Evolutionary conservation across 1,140 invertebrate species (phyloP).

Genomic region (Kradibia gibbosae): DNA sequence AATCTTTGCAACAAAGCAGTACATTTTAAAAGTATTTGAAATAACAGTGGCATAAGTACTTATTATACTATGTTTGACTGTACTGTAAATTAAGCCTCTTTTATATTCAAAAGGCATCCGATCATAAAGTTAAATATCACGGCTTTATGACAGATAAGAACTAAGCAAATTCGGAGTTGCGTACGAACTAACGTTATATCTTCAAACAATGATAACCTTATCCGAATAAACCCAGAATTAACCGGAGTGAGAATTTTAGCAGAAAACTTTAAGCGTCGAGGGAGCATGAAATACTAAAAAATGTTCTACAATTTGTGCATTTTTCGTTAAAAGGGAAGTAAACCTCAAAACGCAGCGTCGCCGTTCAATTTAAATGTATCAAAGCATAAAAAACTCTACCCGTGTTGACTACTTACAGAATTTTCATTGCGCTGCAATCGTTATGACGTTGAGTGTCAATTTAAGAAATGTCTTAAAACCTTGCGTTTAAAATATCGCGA

Average conservation of each 20-base stretch:
- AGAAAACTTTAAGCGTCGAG: neutral
- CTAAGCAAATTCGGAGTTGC: neutral
- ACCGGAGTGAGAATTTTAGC: neutral
- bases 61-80: no score
- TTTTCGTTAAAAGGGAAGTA: conserved; percentile 25
- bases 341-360: conserved; percentile 28
- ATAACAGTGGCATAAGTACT: no score
- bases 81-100: no score
- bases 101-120: neutral
- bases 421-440: neutral
- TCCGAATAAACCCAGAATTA: conserved; percentile 9
- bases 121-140: neutral
- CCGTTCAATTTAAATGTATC: neutral
- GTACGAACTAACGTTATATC: neutral
- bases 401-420: neutral
- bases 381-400: neutral
- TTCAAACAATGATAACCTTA: neutral
- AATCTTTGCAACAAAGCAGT: no score
- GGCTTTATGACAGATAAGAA: neutral
- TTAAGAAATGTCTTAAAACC: neutral
- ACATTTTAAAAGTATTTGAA: no score
- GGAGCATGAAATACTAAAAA: neutral
- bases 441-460: neutral
- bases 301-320: conserved; percentile 27
- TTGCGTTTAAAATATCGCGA: neutral